Evolutionary conservation across 2,113 vertebrate genomes (phyloP), one percentile per base, ranked within the genome.

Genomic region (Trichomycterus rosablanca): DNA sequence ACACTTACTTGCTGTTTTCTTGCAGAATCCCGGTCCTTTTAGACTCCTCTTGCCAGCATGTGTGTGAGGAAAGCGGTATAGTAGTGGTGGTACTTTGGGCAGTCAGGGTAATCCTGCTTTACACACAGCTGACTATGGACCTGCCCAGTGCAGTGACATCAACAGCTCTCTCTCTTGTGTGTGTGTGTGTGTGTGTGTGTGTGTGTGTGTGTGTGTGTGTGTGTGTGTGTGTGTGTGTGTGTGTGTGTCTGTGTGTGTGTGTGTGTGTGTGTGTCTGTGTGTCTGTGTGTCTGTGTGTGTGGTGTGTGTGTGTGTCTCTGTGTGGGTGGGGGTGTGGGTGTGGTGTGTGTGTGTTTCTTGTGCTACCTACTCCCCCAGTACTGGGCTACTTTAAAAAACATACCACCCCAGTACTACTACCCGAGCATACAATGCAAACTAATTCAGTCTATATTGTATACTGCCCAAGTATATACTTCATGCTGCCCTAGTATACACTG

Each of bases 101-200:
- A 35, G 9, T 11, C 9, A 35, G 34, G 14, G 23, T 83, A 83
- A 83, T 84, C 80, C 80, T 65, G 66, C 73, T 76, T 39, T 77
- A 67, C 64, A 76, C 63, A 56, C 54, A 22, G 64, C 52, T 74
- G 49, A 57, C 72, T 73, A 65, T 74, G 74, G 80, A 73, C 73
- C 76, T 67, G 75, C 82, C 81, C 76, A 58, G 68, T 77, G 66
- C 76, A 59, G 72, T 84, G 86, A 88, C 74, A 37, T 49, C 63
- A 68, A 63, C 77, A 70, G 71, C 68, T 76, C 58, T 74, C 68
- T 65, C 28, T 71, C 53, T 46, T 67, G 5, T 22, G 14, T 7
- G 14, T 49, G 7, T 46, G 10, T 46, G 10, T 46, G 11, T 46
- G 2, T 9, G 1, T 67, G 23, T 68, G 52, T 61, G 51, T 39